Conservation (phyloP, 2,888 invertebrate genomes). For the Drosophila picticornis region DNA sequence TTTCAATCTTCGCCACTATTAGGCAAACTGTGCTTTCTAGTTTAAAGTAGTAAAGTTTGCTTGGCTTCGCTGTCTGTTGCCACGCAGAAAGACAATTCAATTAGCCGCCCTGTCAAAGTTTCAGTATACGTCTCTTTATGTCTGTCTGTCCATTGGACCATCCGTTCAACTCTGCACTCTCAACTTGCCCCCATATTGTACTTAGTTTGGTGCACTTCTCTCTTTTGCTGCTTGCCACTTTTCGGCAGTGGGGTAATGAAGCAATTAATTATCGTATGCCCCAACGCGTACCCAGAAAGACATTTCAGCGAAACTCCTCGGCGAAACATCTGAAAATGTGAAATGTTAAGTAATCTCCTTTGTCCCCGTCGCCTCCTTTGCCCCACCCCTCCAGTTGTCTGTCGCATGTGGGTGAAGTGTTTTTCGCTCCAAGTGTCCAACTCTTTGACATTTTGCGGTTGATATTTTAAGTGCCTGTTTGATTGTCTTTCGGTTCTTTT, state of each 20-base stretch:
- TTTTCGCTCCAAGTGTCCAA: slow-evolving; percentile 73
- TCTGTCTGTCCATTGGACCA: slow-evolving; percentile 19
- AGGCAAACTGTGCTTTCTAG: not conserved
- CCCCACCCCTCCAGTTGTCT: not conserved
- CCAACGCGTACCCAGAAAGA: slow-evolving; percentile 31
- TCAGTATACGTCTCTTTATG: slow-evolving; percentile 47
- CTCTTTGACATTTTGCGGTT: slow-evolving; percentile 75
- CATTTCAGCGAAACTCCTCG: slow-evolving; percentile 48
- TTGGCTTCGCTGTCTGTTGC: slow-evolving; percentile 14
- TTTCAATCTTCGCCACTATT: not conserved
- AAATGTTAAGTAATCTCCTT: slow-evolving; percentile 57
- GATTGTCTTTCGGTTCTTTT: slow-evolving; percentile 3
- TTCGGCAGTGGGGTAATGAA: slow-evolving; percentile 66
- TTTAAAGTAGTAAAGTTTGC: not conserved
- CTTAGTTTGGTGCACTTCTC: slow-evolving; percentile 31
- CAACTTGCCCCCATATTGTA: slow-evolving; percentile 21
- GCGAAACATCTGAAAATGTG: slow-evolving; percentile 33
- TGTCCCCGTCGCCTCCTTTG: not conserved
- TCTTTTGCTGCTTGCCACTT: slow-evolving; percentile 20
- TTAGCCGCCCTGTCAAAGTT: slow-evolving; percentile 81
- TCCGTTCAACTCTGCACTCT: slow-evolving; percentile 31
- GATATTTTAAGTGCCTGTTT: slow-evolving; percentile 71
- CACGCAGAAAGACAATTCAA: slow-evolving; percentile 72
- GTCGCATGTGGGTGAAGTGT: slow-evolving; percentile 61
- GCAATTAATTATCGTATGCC: slow-evolving; percentile 74